Evolutionary conservation across 2,113 vertebrate genomes (phyloP), one percentile per base, ranked within the genome.

Genomic region (Malaclemys terrapin): DNA sequence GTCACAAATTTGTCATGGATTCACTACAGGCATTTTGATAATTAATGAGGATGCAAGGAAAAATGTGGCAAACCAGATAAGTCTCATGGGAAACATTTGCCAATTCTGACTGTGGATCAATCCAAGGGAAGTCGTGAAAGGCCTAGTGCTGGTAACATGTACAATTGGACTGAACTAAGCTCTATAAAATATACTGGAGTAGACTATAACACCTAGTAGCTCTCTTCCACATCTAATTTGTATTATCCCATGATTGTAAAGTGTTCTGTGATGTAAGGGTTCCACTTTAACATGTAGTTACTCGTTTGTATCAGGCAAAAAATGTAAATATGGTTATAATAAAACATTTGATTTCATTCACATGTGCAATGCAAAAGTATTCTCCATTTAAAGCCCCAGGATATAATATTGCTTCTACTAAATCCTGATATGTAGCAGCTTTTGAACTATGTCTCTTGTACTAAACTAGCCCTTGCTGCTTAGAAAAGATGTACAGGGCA

Each of bases 41-140:
- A 95, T 94, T 93, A 96, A 97, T 92, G 83, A 92, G 93, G 89
- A 94, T 94, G 81, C 95, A 94, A 81, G 50, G 59, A 93, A 92
- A 94, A 96, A 65, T 0, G 0, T 84, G 76, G 91, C 29, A 80
- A 92, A 62, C 84, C 95, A 80, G 52, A 96, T 89, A 52, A 12
- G 89, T 88, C 29, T 59, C 56, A 88, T 75, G 29, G 93, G 65
- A 95, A 56, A 50, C 80, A 42, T 92, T 57, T 59, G 53, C 82
- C 57, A 83, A 7, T 38, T 80, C 82, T 75, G 25, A 6, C 24
- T 27, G 38, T 89, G 50, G 81, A 93, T 42, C 8, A 65, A 35
- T 14, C 93, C 69, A 31, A 27, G 3, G 25, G 0, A 93, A 81
- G 35, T 38, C 35, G 72, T 80, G 22, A 91, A 86, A 93, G 76